Conservation (phyloP, 1,140 invertebrate genomes). For the Procambarus clarkii region DNA sequence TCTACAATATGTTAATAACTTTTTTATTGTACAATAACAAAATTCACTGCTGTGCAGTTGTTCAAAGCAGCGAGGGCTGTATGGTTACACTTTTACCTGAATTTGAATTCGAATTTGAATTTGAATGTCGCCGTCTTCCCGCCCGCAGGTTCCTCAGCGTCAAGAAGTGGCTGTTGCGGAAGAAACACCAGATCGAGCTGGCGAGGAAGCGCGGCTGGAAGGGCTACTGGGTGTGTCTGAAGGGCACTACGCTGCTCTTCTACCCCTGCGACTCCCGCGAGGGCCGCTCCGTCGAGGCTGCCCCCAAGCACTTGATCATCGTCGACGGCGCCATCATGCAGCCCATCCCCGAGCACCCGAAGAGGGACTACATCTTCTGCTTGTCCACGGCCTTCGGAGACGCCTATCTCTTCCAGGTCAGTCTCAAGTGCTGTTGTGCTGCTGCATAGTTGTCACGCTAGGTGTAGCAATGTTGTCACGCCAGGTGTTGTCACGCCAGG, state of each 20-base stretch:
- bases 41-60: too few relatives aligned
- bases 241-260: conserved; percentile 96
- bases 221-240: conserved; percentile 98
- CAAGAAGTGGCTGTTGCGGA: conserved; percentile 97
- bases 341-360: conserved; percentile 98
- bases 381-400: conserved; percentile 98
- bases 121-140: too few relatives aligned
- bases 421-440: background rate
- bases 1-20: too few relatives aligned
- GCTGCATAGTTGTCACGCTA: too few relatives aligned
- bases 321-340: conserved; percentile 98
- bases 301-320: conserved; percentile 96
- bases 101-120: too few relatives aligned
- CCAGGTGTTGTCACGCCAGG: too few relatives aligned
- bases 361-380: conserved; percentile 98
- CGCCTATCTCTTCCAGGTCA: conserved; percentile 96
- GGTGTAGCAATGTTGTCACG: too few relatives aligned
- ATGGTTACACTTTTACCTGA: too few relatives aligned
- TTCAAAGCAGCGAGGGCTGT: too few relatives aligned
- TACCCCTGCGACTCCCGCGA: conserved; percentile 96
- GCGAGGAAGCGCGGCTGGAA: conserved; percentile 97
- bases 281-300: conserved; percentile 89
- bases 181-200: conserved; percentile 97
- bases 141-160: conserved; percentile 92
- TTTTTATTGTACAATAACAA: too few relatives aligned